A percentile compares a stretch with the other conserved stretches of the same genome.
phyloP scores from a whole-genome alignment of 2,797 vertebrate species.

The Arrhamphus sclerolepis region DNA sequence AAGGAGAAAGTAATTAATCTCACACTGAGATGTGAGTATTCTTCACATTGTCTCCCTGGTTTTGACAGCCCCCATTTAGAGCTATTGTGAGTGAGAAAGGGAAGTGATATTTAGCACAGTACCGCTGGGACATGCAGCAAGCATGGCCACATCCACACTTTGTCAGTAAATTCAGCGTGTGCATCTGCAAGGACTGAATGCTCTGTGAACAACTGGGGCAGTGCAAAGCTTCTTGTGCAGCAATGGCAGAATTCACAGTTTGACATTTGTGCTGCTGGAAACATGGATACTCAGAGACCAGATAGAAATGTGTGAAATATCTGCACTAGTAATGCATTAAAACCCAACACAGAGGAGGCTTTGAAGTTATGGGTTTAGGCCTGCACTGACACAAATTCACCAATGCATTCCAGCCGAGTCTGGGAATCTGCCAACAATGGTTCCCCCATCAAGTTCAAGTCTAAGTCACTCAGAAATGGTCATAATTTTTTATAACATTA shows the following conservation, averaged over 20 bases:
- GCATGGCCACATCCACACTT: constrained; percentile 50
- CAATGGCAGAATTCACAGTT: constrained; percentile 11
- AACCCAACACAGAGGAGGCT: background rate
- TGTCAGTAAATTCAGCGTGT: constrained; percentile 30
- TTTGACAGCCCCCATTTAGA: constrained; percentile 53
- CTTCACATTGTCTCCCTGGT: constrained; percentile 53
- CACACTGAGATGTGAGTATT: constrained; percentile 53
- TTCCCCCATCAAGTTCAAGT: too few relatives aligned
- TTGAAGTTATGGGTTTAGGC: background rate
- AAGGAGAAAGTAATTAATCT: constrained; percentile 69
- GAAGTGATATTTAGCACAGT: constrained; percentile 67
- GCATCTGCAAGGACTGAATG: constrained; percentile 19
- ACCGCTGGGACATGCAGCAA: constrained; percentile 60
- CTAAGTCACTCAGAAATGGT: too few relatives aligned
- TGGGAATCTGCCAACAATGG: too few relatives aligned
- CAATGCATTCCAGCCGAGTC: background rate
- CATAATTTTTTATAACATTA: too few relatives aligned
- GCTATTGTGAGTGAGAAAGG: constrained; percentile 40
- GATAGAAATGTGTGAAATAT: constrained; percentile 15
- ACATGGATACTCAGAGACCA: constrained; percentile 14
- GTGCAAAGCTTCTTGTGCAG: constrained; percentile 45
- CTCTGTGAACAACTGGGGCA: constrained; percentile 51
- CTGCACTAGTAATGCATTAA: background rate
- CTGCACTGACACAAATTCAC: background rate
- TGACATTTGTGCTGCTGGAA: constrained; percentile 22